Evolutionary conservation across 2,797 vertebrate species (phyloP), one percentile per base, ranked within the genome.

Genomic region (Takifugu ocellatus): DNA sequence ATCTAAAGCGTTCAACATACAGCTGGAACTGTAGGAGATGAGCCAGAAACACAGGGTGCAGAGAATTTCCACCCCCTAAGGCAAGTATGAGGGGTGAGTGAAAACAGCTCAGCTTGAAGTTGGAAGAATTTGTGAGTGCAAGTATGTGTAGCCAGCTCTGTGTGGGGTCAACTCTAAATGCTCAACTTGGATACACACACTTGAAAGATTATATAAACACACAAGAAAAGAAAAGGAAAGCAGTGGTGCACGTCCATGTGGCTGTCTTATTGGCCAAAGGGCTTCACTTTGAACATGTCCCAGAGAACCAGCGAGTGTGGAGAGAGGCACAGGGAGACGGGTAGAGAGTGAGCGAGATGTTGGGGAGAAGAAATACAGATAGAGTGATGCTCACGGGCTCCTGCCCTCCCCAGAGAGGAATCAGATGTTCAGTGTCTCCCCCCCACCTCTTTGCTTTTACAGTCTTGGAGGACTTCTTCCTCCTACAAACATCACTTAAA

Each of bases 271-370:
- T 82, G 81, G 83, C 83, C 79, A 69, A 83, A 74, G 82, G 84
- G 84, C 75, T 83, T 81, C 60, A 74, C 83, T 88, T 87, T 86
- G 84, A 88, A 85, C 81, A 78, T 45, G 65, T 84, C 83, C 73
- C 75, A 76, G 54, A 70, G 73, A 77, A 56, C 25, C 45, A 33
- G 50, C 29, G 56, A 50, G 68, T 26, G 46, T n/a, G 5, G 33
- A 29, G 50, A 33, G 51, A 27, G 58, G 49, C 3, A 62, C 36
- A 48, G 6, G 39, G 54, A 25, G 58, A 50, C 5, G 0, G 55
- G 16, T 63, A 25, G 54, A 43, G 66, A 64, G 61, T 5, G 55
- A 49, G 57, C 56, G 55, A 61, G 68, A 54, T 55, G 53, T 72
- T 66, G 16, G 17, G 44, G 17, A 9, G 43, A 17, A 45, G 16